phyloP scores from a whole-genome alignment of 2,113 vertebrate species.

The Mesoclemmys tuberculata region DNA sequence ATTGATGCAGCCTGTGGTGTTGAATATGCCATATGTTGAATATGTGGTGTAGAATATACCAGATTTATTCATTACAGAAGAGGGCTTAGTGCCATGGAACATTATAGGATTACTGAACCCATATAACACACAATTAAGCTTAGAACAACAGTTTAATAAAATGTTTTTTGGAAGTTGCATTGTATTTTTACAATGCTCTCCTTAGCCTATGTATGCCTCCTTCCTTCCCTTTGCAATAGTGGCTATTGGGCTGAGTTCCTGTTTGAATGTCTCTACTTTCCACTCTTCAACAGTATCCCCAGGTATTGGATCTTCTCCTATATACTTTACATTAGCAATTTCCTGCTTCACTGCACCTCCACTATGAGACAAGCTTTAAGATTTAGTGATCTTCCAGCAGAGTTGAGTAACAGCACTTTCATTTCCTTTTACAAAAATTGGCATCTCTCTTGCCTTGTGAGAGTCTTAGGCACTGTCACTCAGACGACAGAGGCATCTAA shows the following conservation, averaged over 20 bases:
- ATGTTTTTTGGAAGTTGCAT: not conserved
- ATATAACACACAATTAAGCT: conserved; percentile 1
- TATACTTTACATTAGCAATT: conserved; percentile 77
- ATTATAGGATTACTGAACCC: not conserved
- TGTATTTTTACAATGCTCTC: not conserved
- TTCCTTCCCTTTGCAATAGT: conserved; percentile 34
- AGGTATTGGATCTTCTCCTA: conserved; percentile 61
- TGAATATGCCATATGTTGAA: no score
- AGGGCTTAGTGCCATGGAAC: not conserved
- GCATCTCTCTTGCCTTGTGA: conserved; percentile 45
- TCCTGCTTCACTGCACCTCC: conserved; percentile 76
- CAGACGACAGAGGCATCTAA: conserved; percentile 12
- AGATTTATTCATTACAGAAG: not conserved
- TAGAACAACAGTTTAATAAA: not conserved
- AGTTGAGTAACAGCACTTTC: conserved; percentile 69
- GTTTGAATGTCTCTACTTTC: not conserved
- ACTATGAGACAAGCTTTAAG: conserved; percentile 74
- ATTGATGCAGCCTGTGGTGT: not conserved
- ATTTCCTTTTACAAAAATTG: conserved; percentile 73
- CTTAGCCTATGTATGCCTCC: not conserved
- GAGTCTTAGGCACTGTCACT: conserved; percentile 12
- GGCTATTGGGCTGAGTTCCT: conserved; percentile 33
- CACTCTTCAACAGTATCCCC: conserved; percentile 28
- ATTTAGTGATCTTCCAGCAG: conserved; percentile 62
- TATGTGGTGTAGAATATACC: not conserved